phyloP scores from a whole-genome alignment of 1,140 invertebrate species.

The Bactericera cockerelli region DNA sequence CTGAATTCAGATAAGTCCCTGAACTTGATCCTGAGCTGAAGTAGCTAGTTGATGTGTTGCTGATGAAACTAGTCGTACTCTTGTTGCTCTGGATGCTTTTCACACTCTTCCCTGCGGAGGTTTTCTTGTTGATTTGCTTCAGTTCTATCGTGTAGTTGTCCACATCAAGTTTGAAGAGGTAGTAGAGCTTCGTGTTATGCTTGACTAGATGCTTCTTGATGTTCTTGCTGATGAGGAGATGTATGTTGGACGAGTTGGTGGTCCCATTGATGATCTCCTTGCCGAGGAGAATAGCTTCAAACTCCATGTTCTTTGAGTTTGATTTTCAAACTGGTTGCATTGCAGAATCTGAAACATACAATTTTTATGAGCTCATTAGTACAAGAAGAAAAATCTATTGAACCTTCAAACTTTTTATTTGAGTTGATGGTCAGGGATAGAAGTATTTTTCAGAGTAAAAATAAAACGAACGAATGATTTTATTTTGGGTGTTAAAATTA shows the following conservation, averaged over 20 bases:
- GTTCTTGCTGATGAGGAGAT: neutral
- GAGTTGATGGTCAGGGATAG: no score
- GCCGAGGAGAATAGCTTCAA: neutral
- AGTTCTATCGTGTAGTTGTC: conserved; percentile 1
- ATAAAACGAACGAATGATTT: no score
- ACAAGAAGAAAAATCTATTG: no score
- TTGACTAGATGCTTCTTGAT: conserved; percentile 3
- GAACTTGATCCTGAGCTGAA: neutral
- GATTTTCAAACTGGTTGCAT: no score
- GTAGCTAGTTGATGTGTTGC: neutral
- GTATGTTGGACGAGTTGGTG: conserved; percentile 2
- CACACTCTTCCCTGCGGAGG: neutral
- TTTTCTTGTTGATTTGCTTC: conserved; percentile 3
- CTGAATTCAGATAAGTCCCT: neutral
- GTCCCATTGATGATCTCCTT: conserved; percentile 2
- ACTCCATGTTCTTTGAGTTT: conserved; percentile 1
- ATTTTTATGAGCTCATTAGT: no score
- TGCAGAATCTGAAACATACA: no score
- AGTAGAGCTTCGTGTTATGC: neutral
- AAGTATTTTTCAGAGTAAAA: no score
- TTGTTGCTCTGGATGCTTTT: neutral
- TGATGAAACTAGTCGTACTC: neutral
- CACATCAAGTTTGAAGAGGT: neutral
- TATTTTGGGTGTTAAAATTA: no score
- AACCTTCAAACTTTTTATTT: no score